Base-by-base conservation (phyloP, 2,113 vertebrate species). In the Axis porcinus region DNA sequence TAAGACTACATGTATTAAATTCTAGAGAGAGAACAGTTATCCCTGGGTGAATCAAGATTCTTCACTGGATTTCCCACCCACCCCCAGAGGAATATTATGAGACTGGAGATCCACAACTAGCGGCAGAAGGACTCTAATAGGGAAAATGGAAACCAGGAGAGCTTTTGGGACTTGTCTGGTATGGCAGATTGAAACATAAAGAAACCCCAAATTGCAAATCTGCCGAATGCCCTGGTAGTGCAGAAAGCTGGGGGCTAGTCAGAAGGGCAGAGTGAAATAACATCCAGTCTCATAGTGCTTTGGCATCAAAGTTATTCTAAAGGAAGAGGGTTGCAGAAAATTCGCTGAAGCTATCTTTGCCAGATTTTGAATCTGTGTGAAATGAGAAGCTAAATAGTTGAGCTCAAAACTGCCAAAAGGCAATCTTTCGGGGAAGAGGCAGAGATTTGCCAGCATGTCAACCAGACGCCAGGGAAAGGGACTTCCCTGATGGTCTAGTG, bases 51-150 rank as follows among this genome's bases (percentile, higher is more conserved):
- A 13, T 14, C 70, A 45, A 91, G 58, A 36, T 64, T 36, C 54
- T 36, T 25, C 45, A n/a, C 30, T 83, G 23, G 11, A 36, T 54
- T 25, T n/a, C 0, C n/a, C n/a, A 23, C n/a, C n/a, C 0, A 0
- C 2, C n/a, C 74, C 9, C 2, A 0, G 50, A 33, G 27, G 36
- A 57, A 67, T 57, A 58, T n/a, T 21, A 36, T 74, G 28, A 87
- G 62, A 33, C 36, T 67, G 64, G 87, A 28, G 52, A 45, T 74
- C 13, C 82, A 30, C 70, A 52, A 14, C 28, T 70, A 55, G 55
- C 21, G 47, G 23, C 27, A 50, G n/a, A 52, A 91, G 52, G n/a
- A 52, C 50, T 81, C 79, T 70, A 30, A 7, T 9, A 57, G 33
- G 50, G 50, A 23, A 33, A 83, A 76, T 1, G 16, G 12, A 88